Conservation (phyloP, 2,888 invertebrate species). For the Meghimatium bilineatum region DNA sequence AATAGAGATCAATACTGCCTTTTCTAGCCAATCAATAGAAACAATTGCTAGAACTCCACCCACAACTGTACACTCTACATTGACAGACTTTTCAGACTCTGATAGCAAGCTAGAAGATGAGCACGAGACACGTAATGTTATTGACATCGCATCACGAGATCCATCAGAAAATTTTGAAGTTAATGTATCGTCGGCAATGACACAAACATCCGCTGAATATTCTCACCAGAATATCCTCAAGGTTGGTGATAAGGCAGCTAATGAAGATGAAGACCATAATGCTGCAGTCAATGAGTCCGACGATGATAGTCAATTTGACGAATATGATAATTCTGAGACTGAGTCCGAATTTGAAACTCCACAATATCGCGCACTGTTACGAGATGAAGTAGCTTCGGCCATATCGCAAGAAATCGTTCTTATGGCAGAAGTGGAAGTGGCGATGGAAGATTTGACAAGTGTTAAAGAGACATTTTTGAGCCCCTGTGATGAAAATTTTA, state of each 20-base stretch:
- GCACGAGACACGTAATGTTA: background rate
- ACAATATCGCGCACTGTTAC: conserved; percentile 39
- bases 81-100: background rate
- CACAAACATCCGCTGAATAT: background rate
- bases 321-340: conserved; percentile 23
- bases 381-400: conserved; percentile 50
- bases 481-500: conserved; percentile 13
- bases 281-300: conserved; percentile 24
- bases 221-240: background rate
- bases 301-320: conserved; percentile 22
- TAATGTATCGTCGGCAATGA: background rate
- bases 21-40: background rate
- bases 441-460: conserved; percentile 49
- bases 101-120: background rate
- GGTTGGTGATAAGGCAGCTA: background rate
- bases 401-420: conserved; percentile 51
- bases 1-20: background rate
- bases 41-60: background rate
- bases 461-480: conserved; percentile 21
- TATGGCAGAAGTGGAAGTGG: conserved; percentile 52
- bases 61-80: background rate
- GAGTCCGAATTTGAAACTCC: conserved; percentile 43
- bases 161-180: background rate
- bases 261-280: conserved; percentile 23
- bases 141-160: background rate